phyloP scores from a whole-genome alignment of 2,797 vertebrate genomes.

The Enteromius treurensis region DNA sequence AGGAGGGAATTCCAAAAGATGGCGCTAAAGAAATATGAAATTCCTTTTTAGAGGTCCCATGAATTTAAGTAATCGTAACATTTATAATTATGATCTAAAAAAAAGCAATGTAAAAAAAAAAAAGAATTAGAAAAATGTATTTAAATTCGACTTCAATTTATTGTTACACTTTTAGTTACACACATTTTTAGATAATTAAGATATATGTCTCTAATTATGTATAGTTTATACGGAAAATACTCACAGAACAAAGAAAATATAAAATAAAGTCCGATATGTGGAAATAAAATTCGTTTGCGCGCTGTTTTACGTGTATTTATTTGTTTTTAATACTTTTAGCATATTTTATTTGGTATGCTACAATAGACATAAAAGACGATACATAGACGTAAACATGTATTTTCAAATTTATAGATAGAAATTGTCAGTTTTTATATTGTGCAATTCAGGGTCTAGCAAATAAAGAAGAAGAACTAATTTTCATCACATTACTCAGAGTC shows the following conservation, averaged over 20 bases:
- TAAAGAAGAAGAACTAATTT: neutral
- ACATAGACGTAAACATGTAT: neutral
- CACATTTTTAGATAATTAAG: no score
- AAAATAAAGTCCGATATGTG: neutral
- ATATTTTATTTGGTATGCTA: neutral
- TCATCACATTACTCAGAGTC: neutral
- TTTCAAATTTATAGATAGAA: neutral
- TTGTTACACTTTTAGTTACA: neutral
- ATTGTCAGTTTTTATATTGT: neutral
- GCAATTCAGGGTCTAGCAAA: neutral
- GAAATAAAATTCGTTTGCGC: neutral
- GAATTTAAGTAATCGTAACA: neutral
- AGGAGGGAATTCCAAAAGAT: constrained; percentile 57
- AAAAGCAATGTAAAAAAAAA: no score
- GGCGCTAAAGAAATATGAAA: constrained; percentile 59
- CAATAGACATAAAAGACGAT: neutral
- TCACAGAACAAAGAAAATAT: neutral
- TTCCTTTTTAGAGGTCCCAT: neutral
- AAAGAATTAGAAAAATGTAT: no score
- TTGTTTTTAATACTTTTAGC: neutral
- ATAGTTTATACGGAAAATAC: neutral
- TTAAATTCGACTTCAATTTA: neutral
- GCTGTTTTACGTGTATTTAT: neutral
- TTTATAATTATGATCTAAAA: neutral
- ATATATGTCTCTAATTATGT: neutral